Percentiles rank a stretch among this genome's conserved stretches.
Conservation (phyloP, 1,140 invertebrate genomes). For the Eriosoma lanigerum region DNA sequence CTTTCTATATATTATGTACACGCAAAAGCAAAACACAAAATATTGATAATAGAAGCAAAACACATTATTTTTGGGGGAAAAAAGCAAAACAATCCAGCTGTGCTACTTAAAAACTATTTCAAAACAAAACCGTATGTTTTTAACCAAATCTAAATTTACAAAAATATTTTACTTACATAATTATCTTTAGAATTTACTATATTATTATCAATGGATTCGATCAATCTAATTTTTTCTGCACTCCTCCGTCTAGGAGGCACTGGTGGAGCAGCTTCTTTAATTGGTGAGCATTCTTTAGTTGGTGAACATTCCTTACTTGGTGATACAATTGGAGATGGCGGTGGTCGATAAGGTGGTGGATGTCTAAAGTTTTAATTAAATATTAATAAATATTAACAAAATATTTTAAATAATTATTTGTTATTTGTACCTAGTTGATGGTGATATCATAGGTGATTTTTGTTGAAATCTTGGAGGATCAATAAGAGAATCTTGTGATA, state of each 20-base stretch:
- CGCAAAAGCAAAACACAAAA: conserved; percentile 48
- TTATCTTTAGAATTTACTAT: conserved; percentile 44
- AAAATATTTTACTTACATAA: conserved; percentile 51
- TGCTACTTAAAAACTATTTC: not conserved
- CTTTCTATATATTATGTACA: conserved; percentile 36
- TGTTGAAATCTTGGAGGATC: conserved; percentile 39
- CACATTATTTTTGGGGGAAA: not conserved
- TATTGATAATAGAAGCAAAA: conserved; percentile 43
- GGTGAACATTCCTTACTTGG: conserved; percentile 57
- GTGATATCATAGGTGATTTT: conserved; percentile 32
- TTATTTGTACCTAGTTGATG: conserved; percentile 54
- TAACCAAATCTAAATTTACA: not conserved
- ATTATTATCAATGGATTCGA: conserved; percentile 61
- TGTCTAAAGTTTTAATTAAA: conserved; percentile 58
- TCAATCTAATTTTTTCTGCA: conserved; percentile 61
- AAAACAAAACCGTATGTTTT: conserved; percentile 16
- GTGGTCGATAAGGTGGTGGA: conserved; percentile 68
- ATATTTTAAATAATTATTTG: not conserved
- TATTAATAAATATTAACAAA: not conserved
- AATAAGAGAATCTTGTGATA: conserved; percentile 39
- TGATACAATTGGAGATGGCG: conserved; percentile 54
- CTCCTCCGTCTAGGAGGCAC: conserved; percentile 64
- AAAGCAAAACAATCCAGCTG: conserved; percentile 21
- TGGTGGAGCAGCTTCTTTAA: conserved; percentile 59
- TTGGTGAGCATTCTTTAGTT: conserved; percentile 55